A percentile compares a stretch with the other conserved stretches of the same genome.
These are phyloP conservation scores for Falco concolor DNA, from an alignment of 2,797 vertebrate species.

Conservation along the genomic window DNA sequence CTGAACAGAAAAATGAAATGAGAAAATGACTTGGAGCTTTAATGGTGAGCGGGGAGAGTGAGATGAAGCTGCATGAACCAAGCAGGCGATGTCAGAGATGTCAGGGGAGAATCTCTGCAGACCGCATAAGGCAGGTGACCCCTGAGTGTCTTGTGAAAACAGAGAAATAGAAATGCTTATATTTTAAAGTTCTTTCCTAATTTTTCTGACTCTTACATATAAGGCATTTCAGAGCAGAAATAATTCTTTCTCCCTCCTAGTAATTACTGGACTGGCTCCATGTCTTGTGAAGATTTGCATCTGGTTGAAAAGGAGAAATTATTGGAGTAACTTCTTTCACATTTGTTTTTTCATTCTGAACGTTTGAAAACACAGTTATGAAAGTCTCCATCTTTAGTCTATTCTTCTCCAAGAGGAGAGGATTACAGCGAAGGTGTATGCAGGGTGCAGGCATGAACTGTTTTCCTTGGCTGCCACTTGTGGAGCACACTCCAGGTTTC, in stretches of 20 bases:
- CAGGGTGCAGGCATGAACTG: not conserved
- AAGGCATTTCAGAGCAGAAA: not conserved
- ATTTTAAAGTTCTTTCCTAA: not conserved
- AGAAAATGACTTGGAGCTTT: conserved; percentile 7
- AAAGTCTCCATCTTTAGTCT: not conserved
- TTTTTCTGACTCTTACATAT: not conserved
- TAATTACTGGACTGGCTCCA: conserved; percentile 10
- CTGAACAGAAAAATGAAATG: not conserved
- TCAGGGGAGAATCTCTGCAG: not conserved
- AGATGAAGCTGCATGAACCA: not conserved
- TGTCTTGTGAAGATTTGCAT: not conserved
- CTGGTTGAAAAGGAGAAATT: not conserved
- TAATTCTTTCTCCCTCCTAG: not conserved
- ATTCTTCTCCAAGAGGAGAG: not conserved
- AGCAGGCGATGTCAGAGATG: not conserved
- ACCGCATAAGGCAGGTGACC: not conserved
- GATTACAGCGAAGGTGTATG: not conserved
- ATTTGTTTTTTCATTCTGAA: not conserved
- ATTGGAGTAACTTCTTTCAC: not conserved
- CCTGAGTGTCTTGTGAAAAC: not conserved
- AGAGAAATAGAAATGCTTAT: not conserved
- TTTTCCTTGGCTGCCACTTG: not conserved
- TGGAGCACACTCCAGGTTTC: not conserved
- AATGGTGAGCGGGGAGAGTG: not conserved
- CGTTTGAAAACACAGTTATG: not conserved